phyloP scores from a whole-genome alignment of 2,888 invertebrate species.

The Leucozona laternaria region DNA sequence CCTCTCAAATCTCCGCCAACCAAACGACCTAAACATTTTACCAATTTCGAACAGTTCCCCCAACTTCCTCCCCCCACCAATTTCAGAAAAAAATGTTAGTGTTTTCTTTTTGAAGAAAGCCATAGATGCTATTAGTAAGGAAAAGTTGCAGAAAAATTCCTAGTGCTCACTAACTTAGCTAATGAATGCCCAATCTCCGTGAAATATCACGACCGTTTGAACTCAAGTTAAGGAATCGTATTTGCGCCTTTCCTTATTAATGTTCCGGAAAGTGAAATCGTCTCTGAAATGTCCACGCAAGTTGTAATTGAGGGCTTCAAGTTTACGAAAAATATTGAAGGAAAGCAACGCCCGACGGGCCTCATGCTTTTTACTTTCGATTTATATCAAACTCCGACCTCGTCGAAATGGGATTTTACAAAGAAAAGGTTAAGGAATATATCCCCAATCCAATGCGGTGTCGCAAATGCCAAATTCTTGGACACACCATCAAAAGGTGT shows the following conservation, averaged over 20 bases:
- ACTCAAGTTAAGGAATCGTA: conserved; percentile 9
- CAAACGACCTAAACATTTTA: not conserved
- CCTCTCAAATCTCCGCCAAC: not conserved
- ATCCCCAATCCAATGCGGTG: conserved; percentile 20
- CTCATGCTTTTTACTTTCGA: too few species aligned
- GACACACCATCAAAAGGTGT: not conserved
- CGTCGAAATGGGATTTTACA: too few species aligned
- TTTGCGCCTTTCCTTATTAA: not conserved
- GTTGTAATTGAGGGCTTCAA: too few species aligned
- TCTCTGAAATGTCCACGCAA: conserved; percentile 5
- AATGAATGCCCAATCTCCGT: not conserved
- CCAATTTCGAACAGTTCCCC: not conserved
- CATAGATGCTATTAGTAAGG: not conserved
- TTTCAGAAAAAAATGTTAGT: not conserved
- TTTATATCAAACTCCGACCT: too few species aligned
- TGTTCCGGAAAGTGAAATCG: not conserved
- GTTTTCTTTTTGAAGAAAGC: conserved; percentile 12
- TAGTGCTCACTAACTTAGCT: not conserved
- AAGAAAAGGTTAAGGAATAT: too few species aligned
- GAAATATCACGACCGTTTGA: not conserved
- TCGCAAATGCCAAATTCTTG: not conserved
- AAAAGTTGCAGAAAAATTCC: not conserved
- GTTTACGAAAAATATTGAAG: too few species aligned
- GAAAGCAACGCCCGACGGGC: too few species aligned
- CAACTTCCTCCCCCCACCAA: not conserved